Base-by-base conservation (phyloP, 2,888 invertebrate species). In the Nymphalis c-album region DNA sequence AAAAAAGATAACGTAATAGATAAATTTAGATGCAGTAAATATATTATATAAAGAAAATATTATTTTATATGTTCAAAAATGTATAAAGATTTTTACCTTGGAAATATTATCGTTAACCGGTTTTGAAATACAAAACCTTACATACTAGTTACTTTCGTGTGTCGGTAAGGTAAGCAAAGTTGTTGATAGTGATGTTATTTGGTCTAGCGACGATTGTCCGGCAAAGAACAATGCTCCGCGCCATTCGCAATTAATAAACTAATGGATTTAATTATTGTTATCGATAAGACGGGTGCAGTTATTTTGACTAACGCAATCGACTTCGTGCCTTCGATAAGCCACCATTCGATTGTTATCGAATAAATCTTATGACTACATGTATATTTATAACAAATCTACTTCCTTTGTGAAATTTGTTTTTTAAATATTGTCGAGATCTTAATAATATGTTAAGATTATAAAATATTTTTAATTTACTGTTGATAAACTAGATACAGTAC, bases 201-300 rank as follows among this genome's bases (percentile, higher is more conserved):
- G 87, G 91, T 91, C 91, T 91, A 91, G 87, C 85, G 75, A 78
- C 87, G 86, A 88, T 88, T 89, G 90, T 90, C 88, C 85, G 63
- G 78, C 69, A 73, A 74, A 77, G 88, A 91, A 91, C 91, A 91
- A 91, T 91, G 91, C 85, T 80, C 71, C 74, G 77, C 77, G 78
- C 76, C 77, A 81, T 57, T 80, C 70, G 80, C 82, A 85, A 91
- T 91, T 91, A 89, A 89, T 90, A 87, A 86, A 88, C 87, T 87
- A 89, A 90, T 90, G 87, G 80, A 75, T 81, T 82, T 86, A 86
- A 90, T 89, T 87, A 86, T 86, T 84, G 67, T 69, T 60, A 60
- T 81, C 78, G 75, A 76, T 79, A 78, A 76, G 78, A 79, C 75
- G 78, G 68, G 77, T 84, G 81, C 81, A 81, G 80, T 86, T 91